Evolutionary conservation across 2,888 invertebrate genomes (phyloP).

Genomic region (Rotaria macrura): DNA sequence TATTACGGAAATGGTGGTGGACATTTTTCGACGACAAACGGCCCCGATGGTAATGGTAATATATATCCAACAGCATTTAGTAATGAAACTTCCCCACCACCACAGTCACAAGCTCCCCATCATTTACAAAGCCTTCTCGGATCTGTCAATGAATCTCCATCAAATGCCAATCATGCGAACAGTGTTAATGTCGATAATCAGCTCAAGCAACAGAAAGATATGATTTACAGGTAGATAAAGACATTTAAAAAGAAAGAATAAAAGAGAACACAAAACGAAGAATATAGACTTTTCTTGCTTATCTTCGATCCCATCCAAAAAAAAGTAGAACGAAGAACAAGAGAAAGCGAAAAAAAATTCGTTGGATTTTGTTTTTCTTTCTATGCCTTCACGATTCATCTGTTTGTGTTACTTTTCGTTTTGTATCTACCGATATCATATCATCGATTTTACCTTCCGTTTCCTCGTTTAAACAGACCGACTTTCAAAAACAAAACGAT

Average conservation of each 20-base stretch:
- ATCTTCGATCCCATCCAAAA: no score
- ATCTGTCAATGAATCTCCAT: not conserved
- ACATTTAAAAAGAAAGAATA: not conserved
- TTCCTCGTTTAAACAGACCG: no score
- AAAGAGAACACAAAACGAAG: no score
- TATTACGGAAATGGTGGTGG: not conserved
- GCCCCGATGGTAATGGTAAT: not conserved
- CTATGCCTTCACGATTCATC: not conserved
- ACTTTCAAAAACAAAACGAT: no score
- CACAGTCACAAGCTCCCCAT: not conserved
- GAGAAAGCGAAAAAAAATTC: not conserved
- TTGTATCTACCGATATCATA: no score
- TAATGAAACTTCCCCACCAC: not conserved
- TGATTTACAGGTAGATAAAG: conserved; percentile 11
- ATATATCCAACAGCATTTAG: not conserved
- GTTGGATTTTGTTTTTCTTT: no score
- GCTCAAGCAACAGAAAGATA: conserved; percentile 6
- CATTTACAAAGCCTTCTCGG: not conserved
- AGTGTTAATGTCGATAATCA: not conserved
- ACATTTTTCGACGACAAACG: not conserved
- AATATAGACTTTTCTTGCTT: no score
- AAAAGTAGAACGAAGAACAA: no score
- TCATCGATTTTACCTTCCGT: no score
- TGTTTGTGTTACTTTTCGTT: not conserved
- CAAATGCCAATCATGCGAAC: not conserved